Percentiles rank a stretch among this genome's conserved stretches.
Evolutionary conservation across 2,113 vertebrate species (phyloP).

Genomic region (Aspiorhynchus laticeps): DNA sequence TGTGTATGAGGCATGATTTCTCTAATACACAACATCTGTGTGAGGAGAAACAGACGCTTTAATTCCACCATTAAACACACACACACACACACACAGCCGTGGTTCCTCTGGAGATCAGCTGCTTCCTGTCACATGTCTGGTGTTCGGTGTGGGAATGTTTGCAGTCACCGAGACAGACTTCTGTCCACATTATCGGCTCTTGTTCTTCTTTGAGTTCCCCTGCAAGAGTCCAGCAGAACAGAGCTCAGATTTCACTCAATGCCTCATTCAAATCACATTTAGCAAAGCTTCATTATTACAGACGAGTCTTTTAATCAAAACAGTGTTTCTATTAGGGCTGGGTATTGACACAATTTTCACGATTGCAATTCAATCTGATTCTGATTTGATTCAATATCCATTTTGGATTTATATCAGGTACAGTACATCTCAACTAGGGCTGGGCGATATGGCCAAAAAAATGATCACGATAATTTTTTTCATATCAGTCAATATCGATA

Average conservation of each 20-base stretch:
- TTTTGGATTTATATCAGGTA: not conserved
- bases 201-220: conserved; percentile 97
- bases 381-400: not conserved
- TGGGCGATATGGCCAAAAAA: no score
- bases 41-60: not conserved
- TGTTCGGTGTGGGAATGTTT: not conserved
- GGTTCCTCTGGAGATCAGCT: not conserved
- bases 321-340: not conserved
- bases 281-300: not conserved
- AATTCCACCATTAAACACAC: not conserved
- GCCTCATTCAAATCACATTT: not conserved
- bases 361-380: not conserved
- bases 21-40: not conserved
- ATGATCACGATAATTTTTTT: no score
- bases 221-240: conserved; percentile 57
- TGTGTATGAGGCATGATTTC: conserved; percentile 1
- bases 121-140: not conserved
- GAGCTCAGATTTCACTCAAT: not conserved
- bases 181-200: conserved; percentile 82
- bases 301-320: not conserved
- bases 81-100: not conserved
- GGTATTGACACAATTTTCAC: not conserved
- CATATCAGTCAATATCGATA: no score
- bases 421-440: no score
- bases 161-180: not conserved